Conservation (phyloP, 2,113 vertebrate species). For the Siniperca knerii region DNA sequence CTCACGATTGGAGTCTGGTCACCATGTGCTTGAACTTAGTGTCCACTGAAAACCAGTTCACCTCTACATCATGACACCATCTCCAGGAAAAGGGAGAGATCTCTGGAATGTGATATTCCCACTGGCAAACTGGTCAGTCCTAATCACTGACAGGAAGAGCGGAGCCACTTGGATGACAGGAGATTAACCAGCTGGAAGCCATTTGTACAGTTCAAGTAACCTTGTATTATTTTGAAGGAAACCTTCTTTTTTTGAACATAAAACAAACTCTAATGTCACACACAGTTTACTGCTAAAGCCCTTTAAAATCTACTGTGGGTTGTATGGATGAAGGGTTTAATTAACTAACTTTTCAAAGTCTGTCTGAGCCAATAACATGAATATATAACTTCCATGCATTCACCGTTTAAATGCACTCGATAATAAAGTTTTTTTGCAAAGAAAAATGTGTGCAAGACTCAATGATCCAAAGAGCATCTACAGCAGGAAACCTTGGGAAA, state of each 20-base stretch:
- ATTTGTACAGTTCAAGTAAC: constrained; percentile 44
- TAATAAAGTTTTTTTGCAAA: neutral
- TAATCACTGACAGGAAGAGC: constrained; percentile 34
- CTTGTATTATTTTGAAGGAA: neutral
- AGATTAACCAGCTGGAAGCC: constrained; percentile 44
- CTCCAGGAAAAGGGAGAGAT: constrained; percentile 20
- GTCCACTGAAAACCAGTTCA: constrained; percentile 24
- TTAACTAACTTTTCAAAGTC: neutral
- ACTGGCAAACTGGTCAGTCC: constrained; percentile 19
- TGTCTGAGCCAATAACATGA: neutral
- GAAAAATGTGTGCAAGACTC: neutral
- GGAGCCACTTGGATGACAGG: constrained; percentile 27
- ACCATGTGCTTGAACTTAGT: constrained; percentile 35
- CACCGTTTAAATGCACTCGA: neutral
- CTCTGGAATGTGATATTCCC: constrained; percentile 31
- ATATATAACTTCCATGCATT: neutral
- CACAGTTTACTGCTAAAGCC: neutral
- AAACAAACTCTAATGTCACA: neutral
- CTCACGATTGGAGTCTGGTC: constrained; percentile 11
- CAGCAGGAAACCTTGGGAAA: constrained; percentile 29
- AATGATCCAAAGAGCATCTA: neutral
- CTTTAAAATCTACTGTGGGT: neutral
- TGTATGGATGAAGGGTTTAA: neutral
- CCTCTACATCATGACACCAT: neutral
- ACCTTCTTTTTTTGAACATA: neutral